Conservation (phyloP, 2,888 invertebrate species). For the Trachelus stipa region DNA sequence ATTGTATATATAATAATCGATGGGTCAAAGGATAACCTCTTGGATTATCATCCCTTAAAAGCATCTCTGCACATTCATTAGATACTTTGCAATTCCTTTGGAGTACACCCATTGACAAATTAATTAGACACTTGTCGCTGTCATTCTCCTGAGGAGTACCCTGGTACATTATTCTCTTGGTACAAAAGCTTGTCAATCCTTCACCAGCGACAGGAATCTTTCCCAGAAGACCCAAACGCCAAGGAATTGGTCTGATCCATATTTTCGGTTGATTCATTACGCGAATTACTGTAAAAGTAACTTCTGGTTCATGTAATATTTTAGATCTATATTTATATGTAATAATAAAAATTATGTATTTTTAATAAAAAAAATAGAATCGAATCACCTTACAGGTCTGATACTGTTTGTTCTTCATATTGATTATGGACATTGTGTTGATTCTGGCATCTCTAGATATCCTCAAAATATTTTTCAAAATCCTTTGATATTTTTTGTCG, state of each 20-base stretch:
- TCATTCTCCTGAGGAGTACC: constrained; percentile 50
- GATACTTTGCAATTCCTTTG: constrained; percentile 35
- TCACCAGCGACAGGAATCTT: constrained; percentile 7
- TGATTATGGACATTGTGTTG: constrained; percentile 11
- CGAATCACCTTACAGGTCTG: not conserved
- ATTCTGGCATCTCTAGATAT: constrained; percentile 29
- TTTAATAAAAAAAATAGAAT: not conserved
- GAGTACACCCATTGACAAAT: constrained; percentile 25
- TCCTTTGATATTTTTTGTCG: constrained; percentile 14
- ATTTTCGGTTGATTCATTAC: constrained; percentile 40
- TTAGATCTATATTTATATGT: not conserved
- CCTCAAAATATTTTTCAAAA: constrained; percentile 25
- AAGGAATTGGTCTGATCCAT: constrained; percentile 48
- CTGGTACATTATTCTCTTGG: constrained; percentile 32
- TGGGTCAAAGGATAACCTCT: constrained; percentile 64
- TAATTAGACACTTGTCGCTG: constrained; percentile 47
- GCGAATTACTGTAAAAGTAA: constrained; percentile 24
- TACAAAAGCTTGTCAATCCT: constrained; percentile 16
- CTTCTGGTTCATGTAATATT: not conserved
- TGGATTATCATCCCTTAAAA: constrained; percentile 41
- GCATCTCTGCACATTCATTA: constrained; percentile 40
- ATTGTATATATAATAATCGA: constrained; percentile 59
- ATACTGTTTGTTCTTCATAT: constrained; percentile 1
- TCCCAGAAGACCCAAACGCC: constrained; percentile 29
- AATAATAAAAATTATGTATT: not conserved